These are phyloP conservation scores for Limnephilus auricula DNA, from an alignment of 2,888 invertebrate species.

Conservation along the genomic window DNA sequence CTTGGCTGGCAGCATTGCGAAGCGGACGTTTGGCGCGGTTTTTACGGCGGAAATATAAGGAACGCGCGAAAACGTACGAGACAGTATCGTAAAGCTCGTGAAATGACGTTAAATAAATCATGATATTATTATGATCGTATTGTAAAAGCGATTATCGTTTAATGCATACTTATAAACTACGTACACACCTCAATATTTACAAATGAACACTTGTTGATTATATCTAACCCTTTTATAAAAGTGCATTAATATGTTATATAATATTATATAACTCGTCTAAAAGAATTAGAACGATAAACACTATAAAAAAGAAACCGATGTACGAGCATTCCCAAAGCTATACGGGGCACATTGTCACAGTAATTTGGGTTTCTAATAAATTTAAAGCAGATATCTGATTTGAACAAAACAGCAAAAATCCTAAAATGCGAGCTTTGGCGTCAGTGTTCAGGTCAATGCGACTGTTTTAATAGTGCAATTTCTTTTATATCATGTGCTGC, in stretches of 20 bases:
- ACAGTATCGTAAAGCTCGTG: neutral
- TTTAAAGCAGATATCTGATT: neutral
- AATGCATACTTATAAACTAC: neutral
- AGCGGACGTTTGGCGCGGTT: conserved; percentile 2
- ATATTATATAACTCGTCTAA: too few species aligned
- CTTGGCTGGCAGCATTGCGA: neutral
- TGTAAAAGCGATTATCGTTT: neutral
- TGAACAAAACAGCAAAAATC: neutral
- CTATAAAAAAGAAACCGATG: too few species aligned
- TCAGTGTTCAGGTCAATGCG: neutral
- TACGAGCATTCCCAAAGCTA: too few species aligned
- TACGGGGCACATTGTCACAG: too few species aligned
- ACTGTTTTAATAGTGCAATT: neutral
- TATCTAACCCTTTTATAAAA: too few species aligned
- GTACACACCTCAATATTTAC: neutral
- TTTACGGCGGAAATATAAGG: neutral
- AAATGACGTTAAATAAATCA: neutral
- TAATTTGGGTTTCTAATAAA: too few species aligned
- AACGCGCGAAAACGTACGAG: conserved; percentile 12
- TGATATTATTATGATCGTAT: neutral
- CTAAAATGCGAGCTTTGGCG: neutral
- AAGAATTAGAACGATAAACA: too few species aligned
- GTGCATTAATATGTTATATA: too few species aligned
- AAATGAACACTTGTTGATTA: neutral
- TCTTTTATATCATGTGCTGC: neutral